Base-by-base conservation (phyloP, 2,113 vertebrate genomes). In the Phylloscopus trochiloides region DNA sequence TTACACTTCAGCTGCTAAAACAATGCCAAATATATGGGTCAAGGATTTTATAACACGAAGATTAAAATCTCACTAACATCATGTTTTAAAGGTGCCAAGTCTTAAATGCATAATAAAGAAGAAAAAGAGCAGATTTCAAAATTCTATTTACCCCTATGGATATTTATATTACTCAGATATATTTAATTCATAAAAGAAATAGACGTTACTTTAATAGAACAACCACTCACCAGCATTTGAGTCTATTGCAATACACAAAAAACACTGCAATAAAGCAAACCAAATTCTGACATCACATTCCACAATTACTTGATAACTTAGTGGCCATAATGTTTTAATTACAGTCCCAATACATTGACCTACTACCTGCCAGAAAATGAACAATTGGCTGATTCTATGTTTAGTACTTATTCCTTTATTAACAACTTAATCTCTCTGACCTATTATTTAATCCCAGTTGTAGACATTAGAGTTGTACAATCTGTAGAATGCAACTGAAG, bases 221-320 rank as follows among this genome's bases (percentile, higher is more conserved):
- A 34, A 43, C 6, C 14, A 34, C 45, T 68, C 18, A 21, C 7
- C 8, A 65, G 7, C 0, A 0, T 47, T 47, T 51, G 17, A 4
- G 48, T 88, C 65, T 65, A 54, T 42, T 68, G 14, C 15, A 72
- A 17, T 45, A 47, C 11, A 38, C 26, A 76, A 67, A 66, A 4
- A 48, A 8, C 14, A 29, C 2, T 29, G 10, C 14, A 57, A 42
- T 29, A 52, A 52, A 57, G 5, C 7, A 86, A 61, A 62, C 16
- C 7, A 1, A 57, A 13, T 18, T 73, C 40, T 84, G n/a, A 34
- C 25, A 31, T 8, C 28, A 51, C 13, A n/a, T 71, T 55, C 29
- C 25, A 36, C 29, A 17, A 16, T 45, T 58, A 54, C 3, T 84
- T 62, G n/a, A 7, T 52, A 79, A 40, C 17, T 61, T 65, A 57